These are phyloP conservation scores for Drosophila bifasciata DNA, from an alignment of 1,140 invertebrate species.

Conservation along the genomic window DNA sequence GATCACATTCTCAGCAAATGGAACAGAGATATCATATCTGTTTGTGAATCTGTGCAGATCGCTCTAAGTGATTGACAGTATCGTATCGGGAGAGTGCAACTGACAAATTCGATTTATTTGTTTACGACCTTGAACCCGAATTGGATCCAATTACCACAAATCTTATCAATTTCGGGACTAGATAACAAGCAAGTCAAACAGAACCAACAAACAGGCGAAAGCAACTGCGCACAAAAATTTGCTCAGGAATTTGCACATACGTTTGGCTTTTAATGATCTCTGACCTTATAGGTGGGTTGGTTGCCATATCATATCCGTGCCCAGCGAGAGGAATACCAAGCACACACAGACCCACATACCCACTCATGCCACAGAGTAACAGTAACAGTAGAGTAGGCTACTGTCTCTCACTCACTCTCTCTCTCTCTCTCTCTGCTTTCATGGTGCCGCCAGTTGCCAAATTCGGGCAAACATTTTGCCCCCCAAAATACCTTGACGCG, in stretches of 20 bases:
- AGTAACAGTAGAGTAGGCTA: slow-evolving; percentile 5
- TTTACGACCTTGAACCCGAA: slow-evolving; percentile 68
- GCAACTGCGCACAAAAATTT: slow-evolving; percentile 56
- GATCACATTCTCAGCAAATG: slow-evolving; percentile 17
- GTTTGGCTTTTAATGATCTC: slow-evolving; percentile 18
- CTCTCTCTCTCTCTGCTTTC: slow-evolving; percentile 11
- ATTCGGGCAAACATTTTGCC: slow-evolving; percentile 51
- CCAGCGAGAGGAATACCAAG: no score
- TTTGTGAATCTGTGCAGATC: slow-evolving; percentile 14
- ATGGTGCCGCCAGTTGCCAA: slow-evolving; percentile 27
- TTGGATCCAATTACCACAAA: slow-evolving; percentile 58
- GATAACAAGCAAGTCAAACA: slow-evolving; percentile 54
- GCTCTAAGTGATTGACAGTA: slow-evolving; percentile 12
- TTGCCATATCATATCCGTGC: not conserved
- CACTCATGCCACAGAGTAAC: slow-evolving; percentile 2
- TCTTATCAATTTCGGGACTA: slow-evolving; percentile 61
- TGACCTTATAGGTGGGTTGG: slow-evolving; percentile 11
- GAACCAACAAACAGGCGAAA: slow-evolving; percentile 26
- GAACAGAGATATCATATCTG: slow-evolving; percentile 5
- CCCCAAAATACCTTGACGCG: slow-evolving; percentile 28
- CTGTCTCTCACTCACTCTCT: not conserved
- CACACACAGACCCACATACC: slow-evolving; percentile 19
- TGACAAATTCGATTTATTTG: slow-evolving; percentile 43
- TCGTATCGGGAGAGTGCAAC: not conserved
- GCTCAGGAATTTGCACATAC: slow-evolving; percentile 20